Base-by-base conservation (phyloP, 2,888 invertebrate species). In the Callosobruchus maculatus region DNA sequence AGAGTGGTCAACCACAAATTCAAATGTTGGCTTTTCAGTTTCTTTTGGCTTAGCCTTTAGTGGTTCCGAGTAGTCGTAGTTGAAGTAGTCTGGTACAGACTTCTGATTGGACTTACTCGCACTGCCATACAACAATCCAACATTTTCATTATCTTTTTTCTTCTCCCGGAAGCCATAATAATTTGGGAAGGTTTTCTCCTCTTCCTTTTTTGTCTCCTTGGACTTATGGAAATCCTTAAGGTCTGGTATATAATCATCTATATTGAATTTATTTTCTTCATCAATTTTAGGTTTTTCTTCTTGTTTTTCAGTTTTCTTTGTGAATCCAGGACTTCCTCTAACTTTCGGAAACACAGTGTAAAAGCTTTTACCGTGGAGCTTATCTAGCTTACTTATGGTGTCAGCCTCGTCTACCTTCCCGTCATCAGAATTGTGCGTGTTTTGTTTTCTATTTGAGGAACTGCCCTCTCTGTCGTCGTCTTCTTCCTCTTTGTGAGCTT, bases 331-430 rank as follows among this genome's bases (percentile, higher is more conserved):
- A 73, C 77, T 77, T 26, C 75, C 74, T 7, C 75, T 77, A 68
- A 79, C 70, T 22, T 77, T 76, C 0, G 79, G 75, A 75, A 79
- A 79, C 2, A 77, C 73, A 0, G 30, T 18, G n/a, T 75, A 71
- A 30, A 79, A 79, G 20, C 78, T 73, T 4, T 77, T 26, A 22
- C 78, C 74, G 26, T 79, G 77, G 5, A 74, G 69, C 0, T 74
- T 68, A 68, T 78, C 73, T 2, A 78, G 22, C 66, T 74, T 72
- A 20, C 71, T 66, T 20, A 77, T 77, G 69, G 75, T 77, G 4
- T 21, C 49, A 22, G 69, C 70, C 30, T 75, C 74, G 18, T 73
- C 70, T 22, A 69, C 26, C 69, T 73, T 67, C 0, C 30, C 69
- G 18, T 71, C 31, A 7, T 71, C 70, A 22, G 68, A 68, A 18